Conservation (phyloP, 2,888 invertebrate species). For the Lasioglossum calceatum region DNA sequence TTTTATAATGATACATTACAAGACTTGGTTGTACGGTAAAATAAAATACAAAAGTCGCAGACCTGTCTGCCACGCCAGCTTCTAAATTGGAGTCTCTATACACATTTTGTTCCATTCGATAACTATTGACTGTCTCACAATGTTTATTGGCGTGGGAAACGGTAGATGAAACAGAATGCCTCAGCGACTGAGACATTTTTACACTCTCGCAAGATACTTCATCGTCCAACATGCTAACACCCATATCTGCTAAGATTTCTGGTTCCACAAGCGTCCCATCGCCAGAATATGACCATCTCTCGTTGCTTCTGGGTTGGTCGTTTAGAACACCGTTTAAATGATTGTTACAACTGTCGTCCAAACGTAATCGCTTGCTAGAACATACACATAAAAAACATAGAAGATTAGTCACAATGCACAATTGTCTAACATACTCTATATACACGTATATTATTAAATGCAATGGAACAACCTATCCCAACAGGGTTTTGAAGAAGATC, state of each 20-base stretch:
- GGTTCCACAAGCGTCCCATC: constrained; percentile 83
- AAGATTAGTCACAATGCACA: not conserved
- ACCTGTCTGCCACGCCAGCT: constrained; percentile 74
- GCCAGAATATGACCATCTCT: constrained; percentile 79
- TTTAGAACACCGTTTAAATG: constrained; percentile 76
- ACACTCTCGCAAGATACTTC: constrained; percentile 84
- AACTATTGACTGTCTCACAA: constrained; percentile 49
- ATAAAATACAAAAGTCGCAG: constrained; percentile 2
- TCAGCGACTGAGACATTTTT: constrained; percentile 79
- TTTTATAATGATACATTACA: not conserved
- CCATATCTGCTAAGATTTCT: constrained; percentile 87
- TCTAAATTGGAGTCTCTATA: constrained; percentile 70
- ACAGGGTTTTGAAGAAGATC: constrained; percentile 61
- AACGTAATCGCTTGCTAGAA: constrained; percentile 78
- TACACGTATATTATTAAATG: not conserved
- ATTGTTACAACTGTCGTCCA: constrained; percentile 81
- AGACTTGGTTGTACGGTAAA: not conserved
- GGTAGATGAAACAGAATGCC: constrained; percentile 75
- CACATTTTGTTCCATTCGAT: constrained; percentile 69
- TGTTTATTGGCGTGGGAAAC: constrained; percentile 67
- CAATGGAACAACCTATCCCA: constrained; percentile 70
- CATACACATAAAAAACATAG: not conserved
- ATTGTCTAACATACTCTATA: not conserved
- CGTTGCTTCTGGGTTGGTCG: constrained; percentile 70
- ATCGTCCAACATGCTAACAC: constrained; percentile 87